Percentiles rank a stretch among this genome's conserved stretches.
These are phyloP conservation scores for Silurus lanzhouensis DNA, from an alignment of 2,797 vertebrate genomes.

Conservation along the genomic window DNA sequence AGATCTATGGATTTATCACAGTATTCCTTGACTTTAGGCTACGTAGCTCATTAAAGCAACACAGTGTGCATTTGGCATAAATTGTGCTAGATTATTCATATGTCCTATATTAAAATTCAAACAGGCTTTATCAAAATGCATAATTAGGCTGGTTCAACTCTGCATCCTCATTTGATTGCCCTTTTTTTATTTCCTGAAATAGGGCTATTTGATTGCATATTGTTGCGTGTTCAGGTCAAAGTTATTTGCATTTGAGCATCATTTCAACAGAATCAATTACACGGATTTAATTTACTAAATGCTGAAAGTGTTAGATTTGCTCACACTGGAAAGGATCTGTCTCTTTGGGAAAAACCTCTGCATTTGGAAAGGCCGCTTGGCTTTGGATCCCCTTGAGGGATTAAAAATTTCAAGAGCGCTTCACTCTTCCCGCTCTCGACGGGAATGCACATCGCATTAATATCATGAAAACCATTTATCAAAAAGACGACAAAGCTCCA, in stretches of 20 bases:
- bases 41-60: constrained; percentile 16
- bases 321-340: constrained; percentile 31
- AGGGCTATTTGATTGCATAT: not conserved
- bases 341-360: constrained; percentile 21
- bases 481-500: constrained; percentile 29
- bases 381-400: constrained; percentile 34
- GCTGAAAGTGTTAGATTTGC: constrained; percentile 24
- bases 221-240: not conserved
- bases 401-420: constrained; percentile 42
- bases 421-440: constrained; percentile 26
- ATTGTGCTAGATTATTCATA: constrained; percentile 18
- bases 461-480: constrained; percentile 36
- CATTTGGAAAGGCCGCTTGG: constrained; percentile 17
- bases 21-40: constrained; percentile 21
- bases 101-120: constrained; percentile 31
- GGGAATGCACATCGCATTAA: constrained; percentile 35
- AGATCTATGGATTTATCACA: constrained; percentile 8
- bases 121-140: constrained; percentile 21
- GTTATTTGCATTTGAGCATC: not conserved
- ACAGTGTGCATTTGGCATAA: constrained; percentile 19
- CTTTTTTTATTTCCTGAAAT: not conserved
- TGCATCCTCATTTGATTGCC: not conserved
- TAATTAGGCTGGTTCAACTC: constrained; percentile 9
- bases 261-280: constrained; percentile 13
- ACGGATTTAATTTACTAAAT: constrained; percentile 30